Conservation (phyloP, 1,140 invertebrate genomes). For the Aporrectodea caliginosa region DNA sequence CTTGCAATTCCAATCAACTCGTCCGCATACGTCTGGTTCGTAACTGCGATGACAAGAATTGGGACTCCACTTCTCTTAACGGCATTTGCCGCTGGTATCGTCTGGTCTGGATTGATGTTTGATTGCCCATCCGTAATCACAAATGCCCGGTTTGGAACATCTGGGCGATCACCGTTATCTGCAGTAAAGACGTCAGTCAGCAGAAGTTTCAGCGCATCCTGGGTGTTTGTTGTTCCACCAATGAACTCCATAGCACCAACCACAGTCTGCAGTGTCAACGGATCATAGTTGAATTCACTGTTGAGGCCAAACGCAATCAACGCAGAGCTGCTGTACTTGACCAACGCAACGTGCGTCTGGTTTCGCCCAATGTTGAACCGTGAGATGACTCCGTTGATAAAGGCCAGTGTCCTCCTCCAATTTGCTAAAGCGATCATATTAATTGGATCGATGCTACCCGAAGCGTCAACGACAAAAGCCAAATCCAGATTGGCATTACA, state of each 20-base stretch:
- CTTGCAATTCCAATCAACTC: not conserved
- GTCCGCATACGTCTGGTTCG: not conserved
- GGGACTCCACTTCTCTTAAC: not conserved
- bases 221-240: constrained; percentile 15
- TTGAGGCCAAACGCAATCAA: not conserved
- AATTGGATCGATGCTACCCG: not conserved
- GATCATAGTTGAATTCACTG: not conserved
- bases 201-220: not conserved
- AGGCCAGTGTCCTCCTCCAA: not conserved
- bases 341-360: not conserved
- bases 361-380: not conserved
- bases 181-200: not conserved
- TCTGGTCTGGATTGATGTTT: constrained; percentile 45
- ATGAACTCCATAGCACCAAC: not conserved
- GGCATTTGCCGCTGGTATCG: constrained; percentile 40
- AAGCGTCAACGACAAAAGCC: not conserved
- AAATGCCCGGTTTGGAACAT: constrained; percentile 44
- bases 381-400: not conserved
- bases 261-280: not conserved
- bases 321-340: not conserved
- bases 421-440: not conserved
- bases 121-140: constrained; percentile 48
- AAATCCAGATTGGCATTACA: not conserved
- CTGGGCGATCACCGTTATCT: constrained; percentile 38
- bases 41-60: constrained; percentile 19